A percentile compares a stretch with the other conserved stretches of the same genome.
Evolutionary conservation across 2,113 vertebrate species (phyloP).

Genomic region (Rhipidura dahli): DNA sequence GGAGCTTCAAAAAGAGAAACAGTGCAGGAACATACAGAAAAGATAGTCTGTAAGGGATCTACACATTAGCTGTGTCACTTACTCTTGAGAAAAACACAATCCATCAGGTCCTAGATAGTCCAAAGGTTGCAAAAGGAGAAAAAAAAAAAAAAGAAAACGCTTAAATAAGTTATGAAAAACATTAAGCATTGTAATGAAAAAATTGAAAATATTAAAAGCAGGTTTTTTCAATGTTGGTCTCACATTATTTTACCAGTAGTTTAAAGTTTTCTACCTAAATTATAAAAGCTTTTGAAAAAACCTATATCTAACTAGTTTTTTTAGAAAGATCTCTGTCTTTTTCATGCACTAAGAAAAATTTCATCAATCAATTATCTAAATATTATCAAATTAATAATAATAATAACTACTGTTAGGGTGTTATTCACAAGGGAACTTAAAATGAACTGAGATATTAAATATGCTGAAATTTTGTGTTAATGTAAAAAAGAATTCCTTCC

Average conservation of each 20-base stretch:
- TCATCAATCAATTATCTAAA: background rate
- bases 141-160: rapidly evolving
- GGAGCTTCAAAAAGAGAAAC: background rate
- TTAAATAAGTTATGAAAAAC: background rate
- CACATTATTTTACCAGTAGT: background rate
- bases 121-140: background rate
- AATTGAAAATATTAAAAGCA: background rate
- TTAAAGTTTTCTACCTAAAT: background rate
- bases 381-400: background rate
- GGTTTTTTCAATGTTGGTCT: background rate
- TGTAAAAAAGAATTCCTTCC: background rate
- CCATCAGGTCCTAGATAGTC: background rate
- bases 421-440: background rate
- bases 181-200: background rate
- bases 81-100: background rate
- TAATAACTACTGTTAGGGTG: background rate
- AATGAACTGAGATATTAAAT: background rate
- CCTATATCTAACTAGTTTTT: background rate
- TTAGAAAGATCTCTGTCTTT: background rate
- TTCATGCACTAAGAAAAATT: background rate
- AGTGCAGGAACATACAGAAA: background rate
- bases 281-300: background rate
- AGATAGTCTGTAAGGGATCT: background rate
- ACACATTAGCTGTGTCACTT: background rate
- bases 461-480: background rate